A percentile compares a stretch with the other conserved stretches of the same genome.
phyloP scores from a whole-genome alignment of 1,140 invertebrate genomes.

The Ganaspis sp. region DNA sequence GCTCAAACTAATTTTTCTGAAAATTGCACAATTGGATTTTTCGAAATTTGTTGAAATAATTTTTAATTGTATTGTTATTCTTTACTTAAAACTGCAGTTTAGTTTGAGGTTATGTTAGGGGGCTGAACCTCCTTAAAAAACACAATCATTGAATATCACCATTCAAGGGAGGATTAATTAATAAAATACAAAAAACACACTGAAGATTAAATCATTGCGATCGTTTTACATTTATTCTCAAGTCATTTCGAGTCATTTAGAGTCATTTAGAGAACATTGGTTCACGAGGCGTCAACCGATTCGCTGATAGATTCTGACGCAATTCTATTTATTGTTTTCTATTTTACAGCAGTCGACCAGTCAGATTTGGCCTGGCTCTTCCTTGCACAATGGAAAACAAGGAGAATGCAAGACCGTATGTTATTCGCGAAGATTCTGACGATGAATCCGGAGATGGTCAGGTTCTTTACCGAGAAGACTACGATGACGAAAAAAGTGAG shows the following conservation, averaged over 20 bases:
- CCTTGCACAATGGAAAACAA: conserved; percentile 89
- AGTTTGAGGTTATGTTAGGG: too few species aligned
- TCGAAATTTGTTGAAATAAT: too few species aligned
- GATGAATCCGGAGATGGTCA: conserved; percentile 81
- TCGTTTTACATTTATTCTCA: conserved; percentile 26
- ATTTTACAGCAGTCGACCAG: conserved; percentile 83
- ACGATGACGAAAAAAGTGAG: conserved; percentile 82
- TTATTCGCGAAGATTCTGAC: conserved; percentile 81
- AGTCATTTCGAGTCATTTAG: conserved; percentile 57
- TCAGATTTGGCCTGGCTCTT: conserved; percentile 84
- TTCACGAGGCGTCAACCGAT: conserved; percentile 62
- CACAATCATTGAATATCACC: too few species aligned
- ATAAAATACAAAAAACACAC: background rate
- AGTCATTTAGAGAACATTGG: conserved; percentile 72
- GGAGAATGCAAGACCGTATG: conserved; percentile 88
- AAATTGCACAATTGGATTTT: too few species aligned
- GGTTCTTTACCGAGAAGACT: conserved; percentile 87
- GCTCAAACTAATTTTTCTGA: too few species aligned
- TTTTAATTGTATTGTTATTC: too few species aligned
- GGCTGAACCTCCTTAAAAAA: too few species aligned
- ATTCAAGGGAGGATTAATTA: too few species aligned
- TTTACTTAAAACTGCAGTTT: too few species aligned
- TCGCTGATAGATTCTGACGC: conserved; percentile 36
- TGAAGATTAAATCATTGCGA: background rate
- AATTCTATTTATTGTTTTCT: conserved; percentile 40